Evolutionary conservation across 1,140 invertebrate species (phyloP).

Genomic region (Sycophila sp.): DNA sequence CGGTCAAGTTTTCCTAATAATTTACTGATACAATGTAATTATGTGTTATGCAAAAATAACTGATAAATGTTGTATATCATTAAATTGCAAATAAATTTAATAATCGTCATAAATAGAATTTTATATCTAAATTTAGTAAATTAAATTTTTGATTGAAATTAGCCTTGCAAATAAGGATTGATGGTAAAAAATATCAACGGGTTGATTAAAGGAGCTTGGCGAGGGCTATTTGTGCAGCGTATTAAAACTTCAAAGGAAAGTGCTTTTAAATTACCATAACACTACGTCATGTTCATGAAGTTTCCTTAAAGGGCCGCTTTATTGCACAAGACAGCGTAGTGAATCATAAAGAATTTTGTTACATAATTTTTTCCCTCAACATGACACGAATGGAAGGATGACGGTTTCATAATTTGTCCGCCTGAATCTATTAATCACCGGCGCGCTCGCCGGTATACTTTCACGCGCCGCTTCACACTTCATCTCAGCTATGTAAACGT

Average conservation of each 20-base stretch:
- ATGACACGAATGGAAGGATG: background rate
- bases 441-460: background rate
- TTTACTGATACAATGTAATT: too few relatives aligned
- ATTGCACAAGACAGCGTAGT: too few relatives aligned
- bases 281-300: background rate
- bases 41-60: too few relatives aligned
- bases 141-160: too few relatives aligned
- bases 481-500: background rate
- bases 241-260: background rate
- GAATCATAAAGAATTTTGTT: background rate
- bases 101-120: too few relatives aligned
- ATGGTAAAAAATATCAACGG: too few relatives aligned
- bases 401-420: slow-evolving; percentile 13
- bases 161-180: background rate
- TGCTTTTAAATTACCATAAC: background rate
- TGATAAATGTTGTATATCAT: too few relatives aligned
- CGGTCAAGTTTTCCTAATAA: too few relatives aligned
- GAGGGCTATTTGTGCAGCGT: background rate
- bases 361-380: background rate
- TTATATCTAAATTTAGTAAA: too few relatives aligned
- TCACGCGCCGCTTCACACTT: background rate
- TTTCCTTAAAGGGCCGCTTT: too few relatives aligned
- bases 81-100: too few relatives aligned
- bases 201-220: too few relatives aligned
- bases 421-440: background rate